Evolutionary conservation across 2,888 invertebrate species (phyloP).

Genomic region (Acanthosepion esculentum): DNA sequence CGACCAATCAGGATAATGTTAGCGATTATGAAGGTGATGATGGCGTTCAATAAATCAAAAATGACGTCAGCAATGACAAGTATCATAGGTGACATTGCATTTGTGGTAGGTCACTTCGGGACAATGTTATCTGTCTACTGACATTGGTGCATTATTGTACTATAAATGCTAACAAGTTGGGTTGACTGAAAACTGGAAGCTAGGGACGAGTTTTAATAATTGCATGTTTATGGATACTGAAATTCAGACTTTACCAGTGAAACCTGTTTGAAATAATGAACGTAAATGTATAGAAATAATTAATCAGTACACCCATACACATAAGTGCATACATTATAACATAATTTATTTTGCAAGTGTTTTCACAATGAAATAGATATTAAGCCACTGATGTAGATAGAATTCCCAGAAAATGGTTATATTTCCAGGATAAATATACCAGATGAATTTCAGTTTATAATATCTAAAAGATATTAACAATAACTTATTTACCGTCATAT

Average conservation of each 20-base stretch:
- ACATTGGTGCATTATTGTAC: neutral
- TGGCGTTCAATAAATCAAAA: neutral
- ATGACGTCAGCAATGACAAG: neutral
- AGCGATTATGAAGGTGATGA: neutral
- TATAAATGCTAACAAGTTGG: neutral
- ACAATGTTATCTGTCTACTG: neutral
- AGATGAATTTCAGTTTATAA: too few species aligned
- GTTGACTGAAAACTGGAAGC: neutral
- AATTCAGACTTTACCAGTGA: too few species aligned
- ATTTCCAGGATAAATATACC: too few species aligned
- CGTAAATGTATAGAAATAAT: neutral
- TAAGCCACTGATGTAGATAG: too few species aligned
- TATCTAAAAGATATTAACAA: too few species aligned
- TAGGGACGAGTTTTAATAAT: neutral
- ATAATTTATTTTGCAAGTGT: too few species aligned
- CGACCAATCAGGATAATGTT: neutral
- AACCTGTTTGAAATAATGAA: too few species aligned
- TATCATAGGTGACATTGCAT: neutral
- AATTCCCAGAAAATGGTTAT: too few species aligned
- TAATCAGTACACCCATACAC: neutral
- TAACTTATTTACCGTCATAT: too few species aligned
- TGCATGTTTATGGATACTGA: too few species aligned
- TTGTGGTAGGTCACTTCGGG: neutral
- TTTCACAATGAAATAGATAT: too few species aligned
- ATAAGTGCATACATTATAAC: neutral